A percentile compares a stretch with the other conserved stretches of the same genome.
Conservation (phyloP, 92 coral and sea anemone genomes). For the Actinernus sp. region DNA sequence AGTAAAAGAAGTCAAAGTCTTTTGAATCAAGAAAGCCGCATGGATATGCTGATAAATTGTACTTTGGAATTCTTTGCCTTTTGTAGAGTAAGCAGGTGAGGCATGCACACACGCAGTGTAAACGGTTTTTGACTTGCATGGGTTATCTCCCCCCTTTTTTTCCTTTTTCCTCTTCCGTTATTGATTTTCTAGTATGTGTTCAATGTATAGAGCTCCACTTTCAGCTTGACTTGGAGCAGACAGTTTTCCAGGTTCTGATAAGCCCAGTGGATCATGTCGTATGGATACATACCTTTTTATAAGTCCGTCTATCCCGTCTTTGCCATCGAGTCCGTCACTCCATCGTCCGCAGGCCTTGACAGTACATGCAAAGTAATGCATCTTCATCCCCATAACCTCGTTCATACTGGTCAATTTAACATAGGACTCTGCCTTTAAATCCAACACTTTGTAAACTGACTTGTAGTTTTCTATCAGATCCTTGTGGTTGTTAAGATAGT, state of each 20-base stretch:
- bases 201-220: slow-evolving; percentile 6
- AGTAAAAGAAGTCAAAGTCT: too few relatives aligned
- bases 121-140: too few relatives aligned
- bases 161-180: slow-evolving; percentile 33
- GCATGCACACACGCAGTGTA: too few relatives aligned
- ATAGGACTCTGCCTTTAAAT: slow-evolving; percentile 65
- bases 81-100: too few relatives aligned
- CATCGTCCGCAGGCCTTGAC: slow-evolving; percentile 84
- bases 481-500: slow-evolving; percentile 71
- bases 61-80: too few relatives aligned
- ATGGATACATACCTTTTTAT: slow-evolving; percentile 82
- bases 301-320: slow-evolving; percentile 86
- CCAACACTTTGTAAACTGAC: slow-evolving; percentile 82
- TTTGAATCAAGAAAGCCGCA: too few relatives aligned
- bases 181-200: slow-evolving; percentile 2
- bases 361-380: slow-evolving; percentile 75
- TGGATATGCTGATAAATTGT: too few relatives aligned
- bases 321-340: slow-evolving; percentile 85
- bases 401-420: slow-evolving; percentile 66
- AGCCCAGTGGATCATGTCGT: too few relatives aligned
- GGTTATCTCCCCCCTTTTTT: too few relatives aligned
- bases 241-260: too few relatives aligned
- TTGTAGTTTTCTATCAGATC: slow-evolving; percentile 81
- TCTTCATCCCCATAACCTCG: slow-evolving; percentile 92
- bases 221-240: too few relatives aligned